These are phyloP conservation scores for Pelecanus crispus DNA, from an alignment of 2,113 vertebrate species.

Conservation along the genomic window DNA sequence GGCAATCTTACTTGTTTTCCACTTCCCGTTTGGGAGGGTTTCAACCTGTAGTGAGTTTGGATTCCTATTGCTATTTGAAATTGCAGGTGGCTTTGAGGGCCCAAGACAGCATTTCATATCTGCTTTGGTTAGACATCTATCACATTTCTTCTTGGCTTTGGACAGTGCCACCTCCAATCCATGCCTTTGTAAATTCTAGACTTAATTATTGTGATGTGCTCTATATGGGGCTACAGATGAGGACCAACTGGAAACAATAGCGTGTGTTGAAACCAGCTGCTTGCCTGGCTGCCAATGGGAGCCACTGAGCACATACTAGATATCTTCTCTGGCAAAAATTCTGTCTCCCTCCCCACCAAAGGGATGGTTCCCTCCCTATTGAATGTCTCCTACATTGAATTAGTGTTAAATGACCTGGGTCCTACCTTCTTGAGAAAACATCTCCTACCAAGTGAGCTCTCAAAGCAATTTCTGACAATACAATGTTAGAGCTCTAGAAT, in stretches of 20 bases:
- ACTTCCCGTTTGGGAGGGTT: neutral
- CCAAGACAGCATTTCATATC: conserved; percentile 1
- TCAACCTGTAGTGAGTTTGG: neutral
- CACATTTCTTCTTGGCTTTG: conserved; percentile 27
- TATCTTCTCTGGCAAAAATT: conserved; percentile 24
- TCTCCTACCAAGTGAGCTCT: conserved; percentile 15
- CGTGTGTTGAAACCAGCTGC: conserved; percentile 57
- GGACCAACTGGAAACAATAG: conserved; percentile 59
- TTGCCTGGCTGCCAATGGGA: neutral
- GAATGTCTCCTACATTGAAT: neutral
- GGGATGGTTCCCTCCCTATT: neutral
- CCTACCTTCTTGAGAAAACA: conserved; percentile 21
- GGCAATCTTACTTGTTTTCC: neutral
- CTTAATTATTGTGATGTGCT: conserved; percentile 61
- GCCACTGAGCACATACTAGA: neutral
- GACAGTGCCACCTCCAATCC: neutral
- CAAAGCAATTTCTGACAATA: conserved; percentile 36
- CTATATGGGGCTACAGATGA: conserved; percentile 46
- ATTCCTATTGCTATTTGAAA: neutral
- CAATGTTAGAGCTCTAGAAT: conserved; percentile 31
- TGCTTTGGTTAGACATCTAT: conserved; percentile 18
- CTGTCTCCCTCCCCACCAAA: neutral
- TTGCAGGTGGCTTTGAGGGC: neutral
- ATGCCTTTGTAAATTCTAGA: conserved; percentile 42
- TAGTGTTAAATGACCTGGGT: conserved; percentile 35